These are phyloP conservation scores for Equus przewalskii DNA, from an alignment of 2,113 vertebrate species.

Conservation along the genomic window DNA sequence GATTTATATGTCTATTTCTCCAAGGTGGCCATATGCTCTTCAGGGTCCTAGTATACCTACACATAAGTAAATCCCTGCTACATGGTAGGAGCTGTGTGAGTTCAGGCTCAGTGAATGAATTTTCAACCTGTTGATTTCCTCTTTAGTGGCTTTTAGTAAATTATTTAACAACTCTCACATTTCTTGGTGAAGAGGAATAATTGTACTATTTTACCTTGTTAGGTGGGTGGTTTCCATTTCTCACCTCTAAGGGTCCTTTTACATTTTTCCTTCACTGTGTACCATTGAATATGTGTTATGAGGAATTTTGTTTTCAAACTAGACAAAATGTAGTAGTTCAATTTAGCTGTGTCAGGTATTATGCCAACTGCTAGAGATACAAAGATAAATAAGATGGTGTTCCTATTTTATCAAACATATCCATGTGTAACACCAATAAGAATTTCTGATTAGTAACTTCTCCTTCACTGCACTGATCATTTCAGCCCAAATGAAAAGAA, in stretches of 20 bases:
- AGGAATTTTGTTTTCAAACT: conserved; percentile 45
- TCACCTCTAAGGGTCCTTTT: not conserved
- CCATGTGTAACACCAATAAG: not conserved
- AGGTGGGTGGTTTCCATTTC: not conserved
- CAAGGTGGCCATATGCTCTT: not conserved
- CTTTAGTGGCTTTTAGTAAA: not conserved
- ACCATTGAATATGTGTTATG: not conserved
- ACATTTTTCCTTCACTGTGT: not conserved
- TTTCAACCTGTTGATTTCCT: conserved; percentile 16
- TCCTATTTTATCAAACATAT: not conserved
- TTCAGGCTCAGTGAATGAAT: not conserved
- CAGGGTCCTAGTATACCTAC: not conserved
- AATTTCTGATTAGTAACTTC: not conserved
- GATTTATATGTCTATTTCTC: not conserved
- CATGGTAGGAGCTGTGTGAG: not conserved
- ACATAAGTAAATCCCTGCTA: not conserved
- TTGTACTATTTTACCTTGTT: not conserved
- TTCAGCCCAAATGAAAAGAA: not conserved
- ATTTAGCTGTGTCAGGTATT: not conserved
- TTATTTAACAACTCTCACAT: not conserved
- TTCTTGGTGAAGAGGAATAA: not conserved
- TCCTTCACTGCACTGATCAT: not conserved
- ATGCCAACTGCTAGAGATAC: not conserved
- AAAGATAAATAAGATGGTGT: not conserved
- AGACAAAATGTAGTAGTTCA: conserved; percentile 9